A percentile compares a stretch with the other conserved stretches of the same genome.
Conservation (phyloP, 2,888 invertebrate species). For the Hofmannophila pseudospretella region DNA sequence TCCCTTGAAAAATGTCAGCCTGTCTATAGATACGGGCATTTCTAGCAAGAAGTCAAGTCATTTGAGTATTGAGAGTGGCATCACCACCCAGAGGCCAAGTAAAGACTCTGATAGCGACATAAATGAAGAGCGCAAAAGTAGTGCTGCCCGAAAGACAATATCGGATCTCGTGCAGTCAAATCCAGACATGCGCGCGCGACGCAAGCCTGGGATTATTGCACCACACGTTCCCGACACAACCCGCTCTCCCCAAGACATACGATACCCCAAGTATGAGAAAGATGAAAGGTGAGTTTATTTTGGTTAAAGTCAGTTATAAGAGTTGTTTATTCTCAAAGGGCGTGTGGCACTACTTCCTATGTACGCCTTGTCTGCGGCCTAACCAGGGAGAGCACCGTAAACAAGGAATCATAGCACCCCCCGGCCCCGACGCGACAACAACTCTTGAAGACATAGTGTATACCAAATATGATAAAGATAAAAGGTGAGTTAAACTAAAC, state of each 20-base stretch:
- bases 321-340: no score
- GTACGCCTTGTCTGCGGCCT: no score
- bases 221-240: conserved; percentile 63
- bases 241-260: conserved; percentile 54
- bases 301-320: no score
- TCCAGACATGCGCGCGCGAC: conserved; percentile 36
- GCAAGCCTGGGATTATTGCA: conserved; percentile 74
- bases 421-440: no score
- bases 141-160: conserved; percentile 52
- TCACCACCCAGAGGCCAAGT: conserved; percentile 19
- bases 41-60: conserved; percentile 38
- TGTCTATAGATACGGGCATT: conserved; percentile 29
- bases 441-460: background rate
- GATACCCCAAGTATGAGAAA: conserved; percentile 75
- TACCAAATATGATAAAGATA: conserved; percentile 1
- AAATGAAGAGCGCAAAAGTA: conserved; percentile 40
- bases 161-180: conserved; percentile 49
- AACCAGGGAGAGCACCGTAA: no score
- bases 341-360: no score
- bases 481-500: background rate
- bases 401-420: no score
- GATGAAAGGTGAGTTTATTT: conserved; percentile 76
- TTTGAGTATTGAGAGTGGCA: conserved; percentile 47
- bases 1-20: conserved; percentile 21
- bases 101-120: conserved; percentile 45